Evolutionary conservation across 2,888 invertebrate genomes (phyloP).

Genomic region (Microctonus aethiopoides): DNA sequence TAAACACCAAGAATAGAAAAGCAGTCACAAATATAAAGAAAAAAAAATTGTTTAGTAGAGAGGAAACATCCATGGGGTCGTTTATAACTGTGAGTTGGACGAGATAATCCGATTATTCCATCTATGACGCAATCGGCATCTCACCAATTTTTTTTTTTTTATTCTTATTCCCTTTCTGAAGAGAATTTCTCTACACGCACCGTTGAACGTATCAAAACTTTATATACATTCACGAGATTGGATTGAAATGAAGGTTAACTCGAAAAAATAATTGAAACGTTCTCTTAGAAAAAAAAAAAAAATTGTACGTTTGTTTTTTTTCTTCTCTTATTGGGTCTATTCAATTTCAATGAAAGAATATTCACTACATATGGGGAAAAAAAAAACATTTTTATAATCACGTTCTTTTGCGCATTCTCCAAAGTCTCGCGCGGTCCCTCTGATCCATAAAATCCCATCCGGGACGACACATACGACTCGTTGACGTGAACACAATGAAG

Average conservation of each 20-base stretch:
- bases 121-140: conserved; percentile 37
- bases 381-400: conserved; percentile 24
- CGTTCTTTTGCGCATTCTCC: conserved; percentile 30
- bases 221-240: not conserved
- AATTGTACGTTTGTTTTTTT: not conserved
- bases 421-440: conserved; percentile 23
- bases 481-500: conserved; percentile 60
- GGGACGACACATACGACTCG: conserved; percentile 51
- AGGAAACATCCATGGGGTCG: conserved; percentile 1
- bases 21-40: not conserved
- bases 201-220: conserved; percentile 6
- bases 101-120: conserved; percentile 42
- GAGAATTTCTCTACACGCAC: not conserved
- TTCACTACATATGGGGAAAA: not conserved
- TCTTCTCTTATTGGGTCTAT: not conserved
- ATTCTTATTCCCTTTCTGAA: conserved; percentile 16
- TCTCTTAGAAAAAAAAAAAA: not conserved
- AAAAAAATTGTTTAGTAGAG: not conserved
- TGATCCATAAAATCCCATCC: conserved; percentile 40
- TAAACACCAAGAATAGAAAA: not conserved
- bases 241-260: conserved; percentile 3
- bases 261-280: conserved; percentile 17
- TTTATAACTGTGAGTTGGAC: conserved; percentile 16
- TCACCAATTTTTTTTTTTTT: conserved; percentile 17
- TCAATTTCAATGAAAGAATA: conserved; percentile 8